phyloP scores from a whole-genome alignment of 2,888 invertebrate genomes.

The Scaptomyza polygonia region DNA sequence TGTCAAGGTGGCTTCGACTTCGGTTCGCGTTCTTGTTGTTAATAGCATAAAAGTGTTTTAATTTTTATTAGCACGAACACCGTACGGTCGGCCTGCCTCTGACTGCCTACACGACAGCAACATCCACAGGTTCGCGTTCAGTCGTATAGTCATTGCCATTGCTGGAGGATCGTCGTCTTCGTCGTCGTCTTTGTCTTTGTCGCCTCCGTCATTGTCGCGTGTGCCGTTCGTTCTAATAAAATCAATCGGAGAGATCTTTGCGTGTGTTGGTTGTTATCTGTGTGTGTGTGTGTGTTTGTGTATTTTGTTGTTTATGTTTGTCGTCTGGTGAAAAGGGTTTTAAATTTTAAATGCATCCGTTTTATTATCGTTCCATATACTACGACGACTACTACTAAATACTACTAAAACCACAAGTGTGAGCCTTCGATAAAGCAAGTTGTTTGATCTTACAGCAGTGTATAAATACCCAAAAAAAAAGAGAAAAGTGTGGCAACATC shows the following conservation, averaged over 20 bases:
- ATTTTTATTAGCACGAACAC: conserved; percentile 77
- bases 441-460: conserved; percentile 69
- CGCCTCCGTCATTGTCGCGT: conserved; percentile 57
- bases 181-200: conserved; percentile 1
- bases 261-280: conserved; percentile 37
- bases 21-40: conserved; percentile 62
- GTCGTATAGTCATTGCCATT: conserved; percentile 60
- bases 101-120: conserved; percentile 48
- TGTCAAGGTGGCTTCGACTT: conserved; percentile 67
- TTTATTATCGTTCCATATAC: conserved; percentile 67
- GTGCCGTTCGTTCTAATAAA: conserved; percentile 70
- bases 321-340: conserved; percentile 61
- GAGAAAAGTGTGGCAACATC: conserved; percentile 49
- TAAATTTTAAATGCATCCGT: conserved; percentile 73
- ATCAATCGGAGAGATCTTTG: conserved; percentile 65
- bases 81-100: conserved; percentile 35
- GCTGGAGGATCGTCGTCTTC: conserved; percentile 61
- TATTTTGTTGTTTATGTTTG: conserved; percentile 58
- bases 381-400: too few species aligned
- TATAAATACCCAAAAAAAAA: conserved; percentile 44
- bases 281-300: conserved; percentile 20
- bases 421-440: conserved; percentile 40
- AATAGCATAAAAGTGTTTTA: conserved; percentile 78
- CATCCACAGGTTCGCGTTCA: conserved; percentile 51
- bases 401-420: conserved; percentile 28